Conservation (phyloP, 2,888 invertebrate species). For the Pollenia labialis region DNA sequence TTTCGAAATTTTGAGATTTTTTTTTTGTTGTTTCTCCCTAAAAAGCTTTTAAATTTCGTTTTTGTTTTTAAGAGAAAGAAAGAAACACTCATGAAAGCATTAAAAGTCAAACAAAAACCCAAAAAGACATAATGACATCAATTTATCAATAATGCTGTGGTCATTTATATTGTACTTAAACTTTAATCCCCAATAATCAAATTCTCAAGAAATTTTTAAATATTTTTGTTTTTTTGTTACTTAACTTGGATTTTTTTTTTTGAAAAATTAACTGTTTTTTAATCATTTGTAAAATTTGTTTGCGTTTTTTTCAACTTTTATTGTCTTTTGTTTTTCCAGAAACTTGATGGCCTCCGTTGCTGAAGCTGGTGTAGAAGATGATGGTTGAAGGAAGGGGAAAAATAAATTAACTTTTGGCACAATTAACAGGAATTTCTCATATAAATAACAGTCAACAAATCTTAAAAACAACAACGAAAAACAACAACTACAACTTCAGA, state of each 20-base stretch:
- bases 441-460: constrained; percentile 71
- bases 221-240: constrained; percentile 17
- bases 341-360: constrained; percentile 36
- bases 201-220: constrained; percentile 67
- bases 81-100: constrained; percentile 36
- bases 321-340: constrained; percentile 49
- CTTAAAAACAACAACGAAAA: constrained; percentile 41
- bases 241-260: constrained; percentile 9
- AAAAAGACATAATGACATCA: constrained; percentile 67
- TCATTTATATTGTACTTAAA: constrained; percentile 64
- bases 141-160: constrained; percentile 68
- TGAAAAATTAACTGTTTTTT: constrained; percentile 66
- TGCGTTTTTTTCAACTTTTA: constrained; percentile 29
- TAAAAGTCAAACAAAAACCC: constrained; percentile 15
- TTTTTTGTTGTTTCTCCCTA: background rate
- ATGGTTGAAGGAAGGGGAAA: constrained; percentile 14
- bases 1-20: background rate
- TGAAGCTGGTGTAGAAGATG: constrained; percentile 5
- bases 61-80: background rate
- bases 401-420: constrained; percentile 69
- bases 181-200: constrained; percentile 65
- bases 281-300: constrained; percentile 19
- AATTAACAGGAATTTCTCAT: constrained; percentile 74
- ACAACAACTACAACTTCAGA: constrained; percentile 23
- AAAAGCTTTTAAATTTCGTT: constrained; percentile 64